Base-by-base conservation (phyloP, 2,113 vertebrate genomes). In the Eleginops maclovinus region DNA sequence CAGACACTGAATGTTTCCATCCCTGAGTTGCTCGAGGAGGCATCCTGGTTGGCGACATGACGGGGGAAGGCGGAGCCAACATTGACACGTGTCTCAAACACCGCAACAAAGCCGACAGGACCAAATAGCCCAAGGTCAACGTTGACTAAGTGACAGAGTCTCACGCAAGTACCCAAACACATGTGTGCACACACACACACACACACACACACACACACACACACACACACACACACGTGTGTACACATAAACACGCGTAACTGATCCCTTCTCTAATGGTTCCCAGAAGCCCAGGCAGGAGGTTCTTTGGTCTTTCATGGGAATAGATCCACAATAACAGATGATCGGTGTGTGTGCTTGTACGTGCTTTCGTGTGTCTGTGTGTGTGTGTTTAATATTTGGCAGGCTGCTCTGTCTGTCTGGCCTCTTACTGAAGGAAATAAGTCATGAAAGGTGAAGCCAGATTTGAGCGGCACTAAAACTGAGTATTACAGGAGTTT, bases 291-390 rank as follows among this genome's bases (percentile, higher is more conserved):
- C 66, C 2, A 56, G 73, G 89, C 77, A 82, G 80, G 84, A 91
- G 88, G 85, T 86, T 88, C 90, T 92, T 91, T 90, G 89, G 87
- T 89, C 90, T 92, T 92, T 89, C 90, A 88, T 88, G 90, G 90
- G 90, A 93, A 92, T 88, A 91, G 89, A 87, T 86, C 88, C 82
- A 91, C 91, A 93, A 85, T 86, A 90, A 90, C 89, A 88, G 88
- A 91, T 91, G 90, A 87, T 88, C 74, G 83, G 76, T 81, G 72
- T 77, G 60, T 66, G 47, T 69, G 55, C 40, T 21, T 74, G 67
- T 64, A 63, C 68, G 68, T 77, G 77, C 55, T 19, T 49, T 24
- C 58, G 63, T 61, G 40, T 70, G 79, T 50, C 53, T 63, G 49
- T 79, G 72, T 47, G 47, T 43, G 54, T 68, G 63, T 80, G 13